A percentile compares a stretch with the other conserved stretches of the same genome.
Conservation (phyloP, 2,888 invertebrate genomes). For the Eupithecia subumbrata region DNA sequence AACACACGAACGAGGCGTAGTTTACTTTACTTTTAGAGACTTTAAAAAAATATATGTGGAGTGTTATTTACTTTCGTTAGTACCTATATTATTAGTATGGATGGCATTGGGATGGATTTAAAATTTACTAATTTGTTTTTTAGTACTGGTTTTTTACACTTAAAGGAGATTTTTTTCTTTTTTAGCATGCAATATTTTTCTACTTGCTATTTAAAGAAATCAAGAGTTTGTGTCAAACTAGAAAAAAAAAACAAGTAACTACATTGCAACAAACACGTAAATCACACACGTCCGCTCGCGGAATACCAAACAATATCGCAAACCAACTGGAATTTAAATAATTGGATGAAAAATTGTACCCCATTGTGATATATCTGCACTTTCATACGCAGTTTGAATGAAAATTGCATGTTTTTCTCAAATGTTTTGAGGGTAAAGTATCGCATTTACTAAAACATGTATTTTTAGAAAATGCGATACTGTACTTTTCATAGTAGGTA, state of each 20-base stretch:
- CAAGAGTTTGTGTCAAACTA: background rate
- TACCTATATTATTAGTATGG: too few relatives aligned
- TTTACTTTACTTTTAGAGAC: too few relatives aligned
- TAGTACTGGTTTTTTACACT: too few relatives aligned
- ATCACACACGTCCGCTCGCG: constrained; percentile 9
- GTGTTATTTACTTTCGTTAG: too few relatives aligned
- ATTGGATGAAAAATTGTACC: constrained; percentile 29
- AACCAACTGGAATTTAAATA: constrained; percentile 23
- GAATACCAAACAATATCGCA: constrained; percentile 21
- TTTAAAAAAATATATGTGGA: too few relatives aligned
- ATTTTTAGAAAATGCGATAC: too few relatives aligned
- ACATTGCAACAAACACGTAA: constrained; percentile 5
- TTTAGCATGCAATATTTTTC: too few relatives aligned
- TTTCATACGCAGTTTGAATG: constrained; percentile 4
- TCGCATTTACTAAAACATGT: background rate
- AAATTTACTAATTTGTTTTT: background rate
- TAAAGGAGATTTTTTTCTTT: too few relatives aligned
- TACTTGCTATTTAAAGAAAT: too few relatives aligned
- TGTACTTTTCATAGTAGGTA: background rate
- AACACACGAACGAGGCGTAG: too few relatives aligned
- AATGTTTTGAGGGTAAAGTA: background rate
- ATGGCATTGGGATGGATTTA: background rate
- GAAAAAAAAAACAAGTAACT: background rate
- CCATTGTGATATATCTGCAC: constrained; percentile 24
- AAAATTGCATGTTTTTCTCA: constrained; percentile 8